Evolutionary conservation across 2,113 vertebrate species (phyloP).

Genomic region (Petrocephalus zakoni): DNA sequence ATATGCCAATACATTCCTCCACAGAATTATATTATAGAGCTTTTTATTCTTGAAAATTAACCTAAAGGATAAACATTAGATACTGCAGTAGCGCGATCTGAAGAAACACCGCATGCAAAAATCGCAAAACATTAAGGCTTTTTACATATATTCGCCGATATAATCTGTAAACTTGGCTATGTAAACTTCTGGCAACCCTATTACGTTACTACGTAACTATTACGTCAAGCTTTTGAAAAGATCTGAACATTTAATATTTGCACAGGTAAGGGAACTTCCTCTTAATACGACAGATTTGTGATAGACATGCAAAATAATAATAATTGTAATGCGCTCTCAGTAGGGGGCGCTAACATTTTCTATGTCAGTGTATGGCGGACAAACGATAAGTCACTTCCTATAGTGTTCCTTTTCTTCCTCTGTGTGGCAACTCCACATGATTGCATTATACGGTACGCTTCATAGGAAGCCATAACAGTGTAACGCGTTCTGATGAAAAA

Average conservation of each 20-base stretch:
- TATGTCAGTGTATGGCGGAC: not conserved
- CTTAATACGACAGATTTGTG: not conserved
- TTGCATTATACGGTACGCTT: not conserved
- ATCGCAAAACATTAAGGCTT: not conserved
- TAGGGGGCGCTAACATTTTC: constrained; percentile 4
- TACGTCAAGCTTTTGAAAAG: not conserved
- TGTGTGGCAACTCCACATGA: not conserved
- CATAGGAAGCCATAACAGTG: not conserved
- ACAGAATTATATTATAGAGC: not conserved
- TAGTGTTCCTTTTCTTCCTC: not conserved
- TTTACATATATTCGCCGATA: not conserved
- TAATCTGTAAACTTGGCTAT: not conserved
- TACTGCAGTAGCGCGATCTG: not conserved
- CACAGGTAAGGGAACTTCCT: not conserved
- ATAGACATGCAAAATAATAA: not conserved
- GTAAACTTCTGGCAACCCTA: not conserved
- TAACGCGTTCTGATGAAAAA: not conserved
- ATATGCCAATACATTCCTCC: not conserved
- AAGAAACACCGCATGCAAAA: not conserved
- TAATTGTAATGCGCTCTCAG: not conserved
- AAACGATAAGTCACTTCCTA: not conserved
- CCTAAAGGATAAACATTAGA: not conserved
- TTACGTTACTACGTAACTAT: not conserved
- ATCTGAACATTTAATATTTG: not conserved
- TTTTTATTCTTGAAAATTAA: not conserved